Evolutionary conservation across 2,888 invertebrate genomes (phyloP).

Genomic region (Mechanitis messenoides): DNA sequence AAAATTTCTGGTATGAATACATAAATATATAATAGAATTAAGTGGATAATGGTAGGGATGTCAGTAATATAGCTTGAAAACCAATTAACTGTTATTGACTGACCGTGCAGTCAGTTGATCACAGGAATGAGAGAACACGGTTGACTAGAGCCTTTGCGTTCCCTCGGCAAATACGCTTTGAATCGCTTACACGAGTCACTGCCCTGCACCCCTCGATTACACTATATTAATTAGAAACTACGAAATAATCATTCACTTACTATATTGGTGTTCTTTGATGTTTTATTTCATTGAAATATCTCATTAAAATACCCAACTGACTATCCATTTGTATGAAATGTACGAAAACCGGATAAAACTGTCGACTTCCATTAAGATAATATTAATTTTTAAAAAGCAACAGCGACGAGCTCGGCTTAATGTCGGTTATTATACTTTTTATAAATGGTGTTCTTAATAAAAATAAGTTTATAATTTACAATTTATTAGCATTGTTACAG

Average conservation of each 20-base stretch:
- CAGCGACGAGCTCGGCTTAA: slow-evolving; percentile 24
- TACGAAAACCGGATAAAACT: slow-evolving; percentile 23
- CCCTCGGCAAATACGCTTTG: slow-evolving; percentile 54
- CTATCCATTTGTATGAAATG: slow-evolving; percentile 19
- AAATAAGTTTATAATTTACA: slow-evolving; percentile 28
- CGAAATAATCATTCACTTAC: slow-evolving; percentile 12
- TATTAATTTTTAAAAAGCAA: slow-evolving; percentile 22
- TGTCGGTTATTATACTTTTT: slow-evolving; percentile 28
- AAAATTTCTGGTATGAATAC: too few relatives aligned
- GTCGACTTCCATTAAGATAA: slow-evolving; percentile 28
- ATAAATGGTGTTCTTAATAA: slow-evolving; percentile 22
- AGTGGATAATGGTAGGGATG: slow-evolving; percentile 3
- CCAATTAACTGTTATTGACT: slow-evolving; percentile 44
- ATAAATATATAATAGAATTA: not conserved
- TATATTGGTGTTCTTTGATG: not conserved
- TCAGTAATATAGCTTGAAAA: slow-evolving; percentile 29
- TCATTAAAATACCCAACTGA: not conserved
- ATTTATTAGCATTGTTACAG: slow-evolving; percentile 20
- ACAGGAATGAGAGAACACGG: slow-evolving; percentile 42
- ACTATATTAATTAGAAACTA: slow-evolving; percentile 34
- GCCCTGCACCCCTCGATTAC: slow-evolving; percentile 45
- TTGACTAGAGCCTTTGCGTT: slow-evolving; percentile 59
- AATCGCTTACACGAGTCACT: slow-evolving; percentile 64
- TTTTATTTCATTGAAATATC: not conserved
- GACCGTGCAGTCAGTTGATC: slow-evolving; percentile 50